Evolutionary conservation across 2,113 vertebrate genomes (phyloP).

Genomic region (Brachyhypopomus occidentalis): DNA sequence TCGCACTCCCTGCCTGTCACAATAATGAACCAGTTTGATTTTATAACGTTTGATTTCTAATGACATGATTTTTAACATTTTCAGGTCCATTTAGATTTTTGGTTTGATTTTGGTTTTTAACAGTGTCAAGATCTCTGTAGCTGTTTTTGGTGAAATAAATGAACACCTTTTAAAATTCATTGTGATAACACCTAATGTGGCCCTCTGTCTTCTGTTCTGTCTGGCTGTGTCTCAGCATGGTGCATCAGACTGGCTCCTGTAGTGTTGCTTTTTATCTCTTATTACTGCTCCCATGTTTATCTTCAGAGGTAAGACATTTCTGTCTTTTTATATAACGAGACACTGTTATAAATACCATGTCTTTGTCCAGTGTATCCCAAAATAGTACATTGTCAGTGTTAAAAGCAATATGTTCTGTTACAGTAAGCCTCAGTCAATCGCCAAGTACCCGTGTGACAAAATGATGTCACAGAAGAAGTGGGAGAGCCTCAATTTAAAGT

Average conservation of each 20-base stretch:
- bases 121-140: background rate
- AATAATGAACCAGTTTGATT: too few relatives aligned
- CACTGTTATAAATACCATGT: background rate
- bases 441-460: conserved; percentile 63
- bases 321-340: background rate
- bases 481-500: conserved; percentile 74
- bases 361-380: background rate
- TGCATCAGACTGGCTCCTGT: conserved; percentile 67
- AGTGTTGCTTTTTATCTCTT: conserved; percentile 68
- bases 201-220: background rate
- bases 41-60: too few relatives aligned
- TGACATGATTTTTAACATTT: too few relatives aligned
- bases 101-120: too few relatives aligned
- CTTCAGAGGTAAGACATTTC: conserved; percentile 66
- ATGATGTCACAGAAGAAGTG: conserved; percentile 68
- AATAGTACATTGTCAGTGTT: background rate
- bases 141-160: too few relatives aligned
- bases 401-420: background rate
- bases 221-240: conserved; percentile 65
- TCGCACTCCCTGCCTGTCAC: too few relatives aligned
- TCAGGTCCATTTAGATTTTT: too few relatives aligned
- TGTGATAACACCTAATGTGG: background rate
- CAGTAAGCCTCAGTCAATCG: conserved; percentile 58
- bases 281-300: conserved; percentile 67
- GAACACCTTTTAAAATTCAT: background rate